phyloP scores from a whole-genome alignment of 2,113 vertebrate species.

The Muntiacus reevesi region DNA sequence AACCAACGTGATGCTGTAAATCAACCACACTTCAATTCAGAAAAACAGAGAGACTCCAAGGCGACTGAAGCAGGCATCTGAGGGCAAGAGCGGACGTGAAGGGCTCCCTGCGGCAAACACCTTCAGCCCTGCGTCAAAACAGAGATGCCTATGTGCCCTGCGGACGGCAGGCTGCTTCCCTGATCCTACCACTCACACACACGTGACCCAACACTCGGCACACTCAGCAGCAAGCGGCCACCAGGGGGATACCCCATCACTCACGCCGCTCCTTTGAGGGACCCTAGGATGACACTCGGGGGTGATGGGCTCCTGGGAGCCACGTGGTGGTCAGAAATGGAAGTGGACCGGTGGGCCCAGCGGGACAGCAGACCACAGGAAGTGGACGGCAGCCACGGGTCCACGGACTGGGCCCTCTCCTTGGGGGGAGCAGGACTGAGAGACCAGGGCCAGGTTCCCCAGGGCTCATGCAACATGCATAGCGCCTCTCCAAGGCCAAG shows the following conservation, averaged over 20 bases:
- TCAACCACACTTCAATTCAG: not conserved
- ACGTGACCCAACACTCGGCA: fast-evolving
- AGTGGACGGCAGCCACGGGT: not conserved
- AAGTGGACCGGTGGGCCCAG: not conserved
- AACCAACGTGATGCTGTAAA: not conserved
- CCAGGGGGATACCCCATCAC: not conserved
- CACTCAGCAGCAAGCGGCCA: not conserved
- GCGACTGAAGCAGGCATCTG: not conserved
- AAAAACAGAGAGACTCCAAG: not conserved
- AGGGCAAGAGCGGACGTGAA: not conserved
- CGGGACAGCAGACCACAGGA: not conserved
- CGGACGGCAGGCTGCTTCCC: fast-evolving
- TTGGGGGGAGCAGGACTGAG: not conserved
- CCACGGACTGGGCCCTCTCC: fast-evolving
- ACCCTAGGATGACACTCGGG: fast-evolving
- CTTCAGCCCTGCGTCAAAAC: fast-evolving
- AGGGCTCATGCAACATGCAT: fast-evolving
- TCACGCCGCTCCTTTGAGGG: not conserved
- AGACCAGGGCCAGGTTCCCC: not conserved
- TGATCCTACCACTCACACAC: fast-evolving
- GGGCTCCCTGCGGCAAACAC: too few relatives aligned
- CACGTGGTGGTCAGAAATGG: not conserved
- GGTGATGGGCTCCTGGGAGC: not conserved
- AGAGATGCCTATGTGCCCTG: fast-evolving
- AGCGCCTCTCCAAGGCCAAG: not conserved